phyloP scores from a whole-genome alignment of 2,113 vertebrate genomes.

The Lampris incognitus region DNA sequence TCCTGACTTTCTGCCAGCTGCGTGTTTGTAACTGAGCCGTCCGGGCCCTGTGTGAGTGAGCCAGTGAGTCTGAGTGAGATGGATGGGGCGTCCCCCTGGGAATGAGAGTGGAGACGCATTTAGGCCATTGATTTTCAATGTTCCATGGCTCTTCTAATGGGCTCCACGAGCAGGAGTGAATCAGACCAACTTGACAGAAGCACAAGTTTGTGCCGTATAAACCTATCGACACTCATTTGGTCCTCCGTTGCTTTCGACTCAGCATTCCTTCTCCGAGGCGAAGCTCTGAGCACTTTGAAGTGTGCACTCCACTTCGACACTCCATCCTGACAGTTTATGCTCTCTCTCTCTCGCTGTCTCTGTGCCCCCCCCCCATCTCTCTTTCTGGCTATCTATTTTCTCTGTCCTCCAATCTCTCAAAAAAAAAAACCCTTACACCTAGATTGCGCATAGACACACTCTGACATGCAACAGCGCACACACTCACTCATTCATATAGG shows the following conservation, averaged over 20 bases:
- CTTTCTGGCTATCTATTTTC: constrained; percentile 31
- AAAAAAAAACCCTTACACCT: too few relatives aligned
- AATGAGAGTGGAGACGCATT: constrained; percentile 40
- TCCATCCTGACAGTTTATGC: neutral
- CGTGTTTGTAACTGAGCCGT: too few relatives aligned
- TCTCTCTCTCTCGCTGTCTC: constrained; percentile 29
- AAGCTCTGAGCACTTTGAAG: constrained; percentile 32
- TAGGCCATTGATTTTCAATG: constrained; percentile 73
- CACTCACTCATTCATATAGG: constrained; percentile 16
- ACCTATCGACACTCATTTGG: constrained; percentile 35
- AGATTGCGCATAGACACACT: too few relatives aligned
- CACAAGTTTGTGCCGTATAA: constrained; percentile 10
- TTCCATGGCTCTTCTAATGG: constrained; percentile 57
- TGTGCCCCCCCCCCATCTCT: neutral
- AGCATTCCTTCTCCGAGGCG: constrained; percentile 8
- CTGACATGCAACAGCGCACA: constrained; percentile 29
- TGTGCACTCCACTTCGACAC: constrained; percentile 26
- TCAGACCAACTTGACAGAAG: constrained; percentile 34
- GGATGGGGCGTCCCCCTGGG: constrained; percentile 19
- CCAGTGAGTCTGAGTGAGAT: constrained; percentile 40
- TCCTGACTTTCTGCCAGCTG: constrained; percentile 39
- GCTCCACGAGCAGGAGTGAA: constrained; percentile 37
- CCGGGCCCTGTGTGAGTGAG: too few relatives aligned
- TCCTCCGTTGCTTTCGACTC: constrained; percentile 11
- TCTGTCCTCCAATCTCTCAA: constrained; percentile 23